These are phyloP conservation scores for Sphaerophoria taeniata DNA, from an alignment of 2,888 invertebrate genomes.

Conservation along the genomic window DNA sequence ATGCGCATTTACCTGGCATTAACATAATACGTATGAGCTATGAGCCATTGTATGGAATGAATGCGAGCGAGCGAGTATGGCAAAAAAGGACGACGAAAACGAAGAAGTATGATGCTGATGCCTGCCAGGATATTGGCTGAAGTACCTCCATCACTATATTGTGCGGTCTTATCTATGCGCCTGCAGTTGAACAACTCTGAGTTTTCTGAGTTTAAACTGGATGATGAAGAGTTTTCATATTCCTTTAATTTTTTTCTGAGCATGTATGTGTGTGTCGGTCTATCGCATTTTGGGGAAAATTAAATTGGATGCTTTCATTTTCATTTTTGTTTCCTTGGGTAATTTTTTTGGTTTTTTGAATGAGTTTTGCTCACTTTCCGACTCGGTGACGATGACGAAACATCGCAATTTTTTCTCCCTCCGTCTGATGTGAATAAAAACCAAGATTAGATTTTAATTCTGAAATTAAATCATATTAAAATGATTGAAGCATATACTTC, in stretches of 20 bases:
- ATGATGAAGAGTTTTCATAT: constrained; percentile 41
- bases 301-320: constrained; percentile 72
- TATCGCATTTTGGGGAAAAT: constrained; percentile 60
- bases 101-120: background rate
- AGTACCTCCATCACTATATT: constrained; percentile 59
- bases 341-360: too few species aligned
- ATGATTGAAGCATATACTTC: constrained; percentile 51
- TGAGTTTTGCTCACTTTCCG: constrained; percentile 25
- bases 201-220: constrained; percentile 13
- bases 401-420: constrained; percentile 27
- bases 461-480: constrained; percentile 68
- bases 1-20: constrained; percentile 75
- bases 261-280: constrained; percentile 19
- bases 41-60: constrained; percentile 69
- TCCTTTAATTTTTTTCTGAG: constrained; percentile 1
- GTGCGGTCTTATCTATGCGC: constrained; percentile 67
- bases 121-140: constrained; percentile 57
- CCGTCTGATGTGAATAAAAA: constrained; percentile 43
- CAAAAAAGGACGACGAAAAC: constrained; percentile 8
- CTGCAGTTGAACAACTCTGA: constrained; percentile 70
- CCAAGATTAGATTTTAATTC: constrained; percentile 68
- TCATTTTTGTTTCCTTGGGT: constrained; percentile 49
- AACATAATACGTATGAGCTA: constrained; percentile 74
- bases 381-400: constrained; percentile 28
- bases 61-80: constrained; percentile 31